phyloP scores from a whole-genome alignment of 1,140 invertebrate species.

The Meloidogyne chitwoodi region DNA sequence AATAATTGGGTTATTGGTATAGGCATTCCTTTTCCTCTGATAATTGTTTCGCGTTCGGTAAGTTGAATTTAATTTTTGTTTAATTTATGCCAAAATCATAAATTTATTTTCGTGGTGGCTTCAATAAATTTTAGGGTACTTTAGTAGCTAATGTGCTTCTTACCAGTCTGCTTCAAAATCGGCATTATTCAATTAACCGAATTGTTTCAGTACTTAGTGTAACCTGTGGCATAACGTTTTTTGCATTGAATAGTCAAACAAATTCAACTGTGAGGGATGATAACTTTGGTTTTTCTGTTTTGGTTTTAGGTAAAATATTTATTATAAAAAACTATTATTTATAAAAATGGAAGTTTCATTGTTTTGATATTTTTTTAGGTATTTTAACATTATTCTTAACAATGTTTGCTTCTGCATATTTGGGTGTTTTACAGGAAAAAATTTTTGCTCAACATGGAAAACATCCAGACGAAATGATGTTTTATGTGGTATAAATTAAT shows the following conservation, averaged over 20 bases:
- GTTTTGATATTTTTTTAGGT: constrained; percentile 61
- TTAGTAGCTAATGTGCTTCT: constrained; percentile 95
- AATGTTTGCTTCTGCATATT: constrained; percentile 83
- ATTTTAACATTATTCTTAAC: constrained; percentile 79
- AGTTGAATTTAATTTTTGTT: neutral
- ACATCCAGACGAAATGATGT: constrained; percentile 86
- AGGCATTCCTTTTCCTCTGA: constrained; percentile 91
- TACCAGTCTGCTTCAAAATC: constrained; percentile 83
- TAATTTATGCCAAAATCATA: neutral
- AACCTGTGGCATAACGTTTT: constrained; percentile 80
- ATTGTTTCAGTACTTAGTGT: constrained; percentile 87
- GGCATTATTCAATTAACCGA: constrained; percentile 75
- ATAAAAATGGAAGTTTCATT: no score
- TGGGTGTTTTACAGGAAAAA: constrained; percentile 93
- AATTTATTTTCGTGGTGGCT: neutral
- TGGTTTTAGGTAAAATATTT: neutral
- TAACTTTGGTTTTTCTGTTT: neutral
- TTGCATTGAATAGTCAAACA: constrained; percentile 65
- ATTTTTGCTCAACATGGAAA: constrained; percentile 82
- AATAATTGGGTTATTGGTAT: constrained; percentile 94
- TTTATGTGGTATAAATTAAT: constrained; percentile 61
- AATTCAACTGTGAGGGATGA: neutral
- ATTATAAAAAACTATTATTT: no score
- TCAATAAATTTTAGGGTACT: constrained; percentile 59
- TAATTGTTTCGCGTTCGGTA: constrained; percentile 93